Conservation (phyloP, 2,113 vertebrate species). For the Todiramphus saurophagus region DNA sequence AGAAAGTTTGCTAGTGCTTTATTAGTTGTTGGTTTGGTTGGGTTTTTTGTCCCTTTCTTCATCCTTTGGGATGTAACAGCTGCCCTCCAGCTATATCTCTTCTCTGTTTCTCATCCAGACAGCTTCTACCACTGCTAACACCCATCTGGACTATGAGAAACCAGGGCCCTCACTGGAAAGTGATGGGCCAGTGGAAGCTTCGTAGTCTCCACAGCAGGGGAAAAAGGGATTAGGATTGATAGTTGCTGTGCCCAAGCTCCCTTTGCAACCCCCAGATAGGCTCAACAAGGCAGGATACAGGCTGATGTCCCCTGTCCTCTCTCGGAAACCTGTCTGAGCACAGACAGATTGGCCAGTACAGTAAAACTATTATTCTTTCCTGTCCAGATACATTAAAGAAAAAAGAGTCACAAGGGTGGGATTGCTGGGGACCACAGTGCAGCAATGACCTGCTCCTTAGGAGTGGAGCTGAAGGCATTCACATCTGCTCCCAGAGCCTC, state of each 20-base stretch:
- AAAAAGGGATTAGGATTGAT: neutral
- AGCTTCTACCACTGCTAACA: neutral
- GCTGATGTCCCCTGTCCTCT: neutral
- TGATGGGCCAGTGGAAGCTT: neutral
- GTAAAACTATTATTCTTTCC: neutral
- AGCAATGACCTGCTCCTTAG: neutral
- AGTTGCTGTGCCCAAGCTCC: neutral
- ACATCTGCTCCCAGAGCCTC: neutral
- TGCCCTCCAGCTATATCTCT: conserved; percentile 16
- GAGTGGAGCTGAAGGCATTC: neutral
- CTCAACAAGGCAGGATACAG: neutral
- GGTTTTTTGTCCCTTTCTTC: neutral
- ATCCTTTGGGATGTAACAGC: neutral
- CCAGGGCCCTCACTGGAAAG: neutral
- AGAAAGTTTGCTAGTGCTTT: conserved; percentile 5
- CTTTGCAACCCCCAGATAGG: neutral
- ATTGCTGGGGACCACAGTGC: neutral
- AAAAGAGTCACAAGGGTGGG: neutral
- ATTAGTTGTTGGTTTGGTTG: neutral
- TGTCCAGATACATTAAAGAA: neutral
- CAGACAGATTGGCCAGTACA: neutral
- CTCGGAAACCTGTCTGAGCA: neutral
- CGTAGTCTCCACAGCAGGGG: neutral
- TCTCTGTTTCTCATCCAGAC: neutral
- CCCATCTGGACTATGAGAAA: neutral